Base-by-base conservation (phyloP, 2,113 vertebrate species). In the Neotragus moschatus region DNA sequence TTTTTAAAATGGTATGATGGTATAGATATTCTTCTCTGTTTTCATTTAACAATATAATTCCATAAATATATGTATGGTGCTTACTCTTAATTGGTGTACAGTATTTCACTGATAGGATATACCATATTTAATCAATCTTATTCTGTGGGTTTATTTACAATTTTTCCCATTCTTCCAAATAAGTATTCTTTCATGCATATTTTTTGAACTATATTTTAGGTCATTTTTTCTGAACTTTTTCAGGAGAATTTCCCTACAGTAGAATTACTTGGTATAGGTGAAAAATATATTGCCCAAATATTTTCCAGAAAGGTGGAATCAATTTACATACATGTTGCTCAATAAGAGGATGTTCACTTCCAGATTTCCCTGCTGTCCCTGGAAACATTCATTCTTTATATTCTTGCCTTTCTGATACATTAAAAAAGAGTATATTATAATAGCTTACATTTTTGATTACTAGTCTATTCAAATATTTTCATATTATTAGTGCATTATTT, bases 241-340 rank as follows among this genome's bases (percentile, higher is more conserved):
- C 23, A 87, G 73, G 43, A 90, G 39, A 92, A 94, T 73, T 92
- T 90, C n/a, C 9, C n/a, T 92, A 84, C 61, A 19, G n/a, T 88
- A 33, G 49, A 86, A 92, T 94, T 92, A 93, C 10, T 86, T 86
- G 77, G 58, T 16, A 66, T 88, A 75, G 28, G 82, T 13, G 25
- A 96, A 97, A 97, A 93, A 43, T 60, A 92, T 15, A 93, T 45
- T 96, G 89, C 56, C 70, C 88, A 95, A 79, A 55, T 93, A 91
- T 89, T 97, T 96, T 92, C 63, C 13, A 63, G 49, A 97, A 97
- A 84, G 45, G 13, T 95, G 15, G 25, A 84, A 84, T 95, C 30
- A 95, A 3, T 94, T 85, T 97, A 88, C 2, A 94, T 6, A 73
- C 55, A 47, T 60, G 16, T 63, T 63, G 90, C 39, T 85, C 58